Percentiles rank a stretch among this genome's conserved stretches.
Conservation (phyloP, 2,113 vertebrate genomes). For the Hippoglossus stenolepis region DNA sequence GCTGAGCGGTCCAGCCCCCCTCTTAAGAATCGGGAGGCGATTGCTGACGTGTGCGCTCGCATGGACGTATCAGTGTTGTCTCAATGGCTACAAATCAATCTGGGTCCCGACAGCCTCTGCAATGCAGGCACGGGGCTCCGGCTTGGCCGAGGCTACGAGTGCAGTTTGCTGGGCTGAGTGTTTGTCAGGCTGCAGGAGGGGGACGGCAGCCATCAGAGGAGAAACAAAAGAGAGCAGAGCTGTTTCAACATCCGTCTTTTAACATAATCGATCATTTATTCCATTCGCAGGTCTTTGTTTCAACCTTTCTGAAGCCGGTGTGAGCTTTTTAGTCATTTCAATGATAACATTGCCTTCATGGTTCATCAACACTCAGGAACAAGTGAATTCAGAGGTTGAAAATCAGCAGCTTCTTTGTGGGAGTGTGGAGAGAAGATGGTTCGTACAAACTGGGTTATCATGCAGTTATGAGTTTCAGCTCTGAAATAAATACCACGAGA, state of each 20-base stretch:
- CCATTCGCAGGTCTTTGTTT: neutral
- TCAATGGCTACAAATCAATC: slow-evolving; percentile 81
- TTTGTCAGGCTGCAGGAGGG: slow-evolving; percentile 13
- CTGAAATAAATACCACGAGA: too few species aligned
- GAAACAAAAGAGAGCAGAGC: slow-evolving; percentile 4
- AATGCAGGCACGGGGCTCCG: slow-evolving; percentile 77
- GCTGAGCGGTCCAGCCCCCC: slow-evolving; percentile 28
- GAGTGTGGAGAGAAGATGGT: too few species aligned
- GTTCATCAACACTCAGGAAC: too few species aligned
- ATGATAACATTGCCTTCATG: too few species aligned
- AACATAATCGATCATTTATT: slow-evolving; percentile 6
- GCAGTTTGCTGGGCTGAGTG: slow-evolving; percentile 25
- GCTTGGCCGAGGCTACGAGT: slow-evolving; percentile 26
- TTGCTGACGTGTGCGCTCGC: slow-evolving; percentile 69
- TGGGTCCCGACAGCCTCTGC: slow-evolving; percentile 78
- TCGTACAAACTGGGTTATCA: too few species aligned
- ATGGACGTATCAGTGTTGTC: slow-evolving; percentile 68
- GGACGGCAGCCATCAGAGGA: neutral
- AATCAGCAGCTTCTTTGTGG: too few species aligned
- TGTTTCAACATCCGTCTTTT: slow-evolving; percentile 33
- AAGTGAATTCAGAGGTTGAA: too few species aligned
- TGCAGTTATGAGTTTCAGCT: too few species aligned
- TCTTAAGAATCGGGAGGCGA: slow-evolving; percentile 56
- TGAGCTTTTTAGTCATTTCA: too few species aligned
- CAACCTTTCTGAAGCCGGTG: too few species aligned